Evolutionary conservation across 53 echinoderm and acorn worm genomes (phyloP), one percentile per base, ranked within the genome.

Genomic region (Arbacia lixula): DNA sequence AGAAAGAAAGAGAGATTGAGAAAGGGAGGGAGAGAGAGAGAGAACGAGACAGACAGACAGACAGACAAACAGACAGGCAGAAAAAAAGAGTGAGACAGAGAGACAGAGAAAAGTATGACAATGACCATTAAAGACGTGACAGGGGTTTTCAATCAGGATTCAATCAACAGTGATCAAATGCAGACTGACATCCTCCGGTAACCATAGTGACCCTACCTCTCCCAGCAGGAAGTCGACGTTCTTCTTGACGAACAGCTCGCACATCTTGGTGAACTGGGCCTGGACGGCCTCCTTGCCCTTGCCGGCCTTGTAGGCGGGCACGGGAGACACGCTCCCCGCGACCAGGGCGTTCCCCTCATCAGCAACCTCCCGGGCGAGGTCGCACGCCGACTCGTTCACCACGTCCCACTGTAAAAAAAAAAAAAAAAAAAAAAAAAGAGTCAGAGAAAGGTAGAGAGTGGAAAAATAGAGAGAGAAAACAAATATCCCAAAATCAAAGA

Each of bases 211-310:
- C n/a, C n/a, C n/a, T 83, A 96, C 96, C 91, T 96, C 96, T 22
- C 89, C 96, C 5, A 96, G 67, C 6, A 96, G 66, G 56, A 96
- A 96, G 75, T 96, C 93, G 16, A 96, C 93, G 20, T 76, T 73
- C 40, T 93, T 93, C 9, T 86, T 74, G 26, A 49, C 49, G 36
- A 89, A 96, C 6, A 93, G 24, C 6, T 82, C 76, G 50, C 84
- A 50, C 51, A 93, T 93, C 46, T 91, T 91, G 12, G 49, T 76
- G 71, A 96, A 89, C 78, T 87, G 90, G 1, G 19, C 42, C 66
- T 76, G 66, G 1, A 87, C 87, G n/a, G 58, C 39, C 6, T 89
- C 90, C 24, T 95, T 95, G 24, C 93, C 89, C 46, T 90, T 92
- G 20, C 85, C 46, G 3, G 85, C 85, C 9, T 33, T 50, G 26